Evolutionary conservation across 2,888 invertebrate species (phyloP), one percentile per base, ranked within the genome.

Genomic region (Lysandra bellargus): DNA sequence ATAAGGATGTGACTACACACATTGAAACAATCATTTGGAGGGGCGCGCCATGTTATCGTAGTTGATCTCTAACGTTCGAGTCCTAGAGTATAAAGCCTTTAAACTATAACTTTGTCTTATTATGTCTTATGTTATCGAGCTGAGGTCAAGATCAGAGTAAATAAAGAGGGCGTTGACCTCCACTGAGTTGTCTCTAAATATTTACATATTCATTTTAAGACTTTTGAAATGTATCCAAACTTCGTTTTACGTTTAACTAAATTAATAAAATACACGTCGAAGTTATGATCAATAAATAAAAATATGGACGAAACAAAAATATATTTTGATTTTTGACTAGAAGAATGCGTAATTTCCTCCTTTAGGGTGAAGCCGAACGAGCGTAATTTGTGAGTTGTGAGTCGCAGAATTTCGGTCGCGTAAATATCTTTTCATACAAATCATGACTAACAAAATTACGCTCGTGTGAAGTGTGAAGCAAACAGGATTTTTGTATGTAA

Each of bases 201-300:
- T 64, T 64, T 64, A 64, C 64, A 64, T 64, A 64, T 64, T 64
- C 30, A 33, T 64, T 64, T 64, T 30, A 64, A 64, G 30, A 64
- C 23, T 30, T 64, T 64, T 64, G 2, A 30, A 64, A 64, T 30
- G 9, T 61, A 12, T 30, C 30, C 30, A 12, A 12, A 12, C 64
- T 12, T 64, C 30, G 30, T 64, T 33, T 64, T 64, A 64, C 23
- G 64, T 64, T 64, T 61, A 61, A 23, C 61, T 23, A 61, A 61
- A 23, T 17, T 64, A 64, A 30, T 23, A 64, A 30, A 64, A 60
- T 64, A 49, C 9, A 44, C 49, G 23, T 7, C 7, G 6, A 5
- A 61, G 4, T 57, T 3, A 61, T 6, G 6, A 2, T 64, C 1
- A 9, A 23, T 9, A 0, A 12, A 2, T 37, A 37, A 12, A 30